These are phyloP conservation scores for Baronia brevicornis DNA, from an alignment of 2,888 invertebrate species.

Conservation along the genomic window DNA sequence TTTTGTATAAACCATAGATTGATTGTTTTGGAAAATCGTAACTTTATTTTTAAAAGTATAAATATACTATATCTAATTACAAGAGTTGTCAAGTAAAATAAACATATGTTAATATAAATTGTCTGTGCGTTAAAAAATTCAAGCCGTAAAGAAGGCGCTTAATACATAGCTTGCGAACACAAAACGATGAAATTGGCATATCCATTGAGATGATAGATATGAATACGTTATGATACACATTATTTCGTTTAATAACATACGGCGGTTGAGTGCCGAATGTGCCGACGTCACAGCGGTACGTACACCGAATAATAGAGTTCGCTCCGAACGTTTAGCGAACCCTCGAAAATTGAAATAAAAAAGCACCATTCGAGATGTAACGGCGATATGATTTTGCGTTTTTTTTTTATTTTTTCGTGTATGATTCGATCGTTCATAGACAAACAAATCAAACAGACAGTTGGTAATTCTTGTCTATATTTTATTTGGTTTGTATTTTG, in stretches of 20 bases:
- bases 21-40: no score
- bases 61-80: no score
- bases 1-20: no score
- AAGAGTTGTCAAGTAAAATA: no score
- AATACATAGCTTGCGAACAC: conserved; percentile 18
- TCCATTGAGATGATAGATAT: conserved; percentile 70
- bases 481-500: conserved; percentile 12
- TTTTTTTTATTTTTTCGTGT: conserved; percentile 53
- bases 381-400: conserved; percentile 73
- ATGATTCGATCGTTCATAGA: no score
- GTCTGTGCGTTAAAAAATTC: conserved; percentile 1
- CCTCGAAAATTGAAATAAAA: conserved; percentile 73
- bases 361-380: conserved; percentile 70
- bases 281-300: conserved; percentile 64
- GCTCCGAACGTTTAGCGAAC: conserved; percentile 70
- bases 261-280: conserved; percentile 59
- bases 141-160: conserved; percentile 7
- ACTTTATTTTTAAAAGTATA: no score
- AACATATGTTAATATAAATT: no score
- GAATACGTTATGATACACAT: conserved; percentile 71
- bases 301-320: conserved; percentile 71
- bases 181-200: conserved; percentile 54
- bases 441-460: no score
- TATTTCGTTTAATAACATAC: conserved; percentile 71
- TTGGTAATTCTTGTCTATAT: conserved; percentile 10